Evolutionary conservation across 1,140 invertebrate genomes (phyloP), one percentile per base, ranked within the genome.

Genomic region (Drosophila obscura): DNA sequence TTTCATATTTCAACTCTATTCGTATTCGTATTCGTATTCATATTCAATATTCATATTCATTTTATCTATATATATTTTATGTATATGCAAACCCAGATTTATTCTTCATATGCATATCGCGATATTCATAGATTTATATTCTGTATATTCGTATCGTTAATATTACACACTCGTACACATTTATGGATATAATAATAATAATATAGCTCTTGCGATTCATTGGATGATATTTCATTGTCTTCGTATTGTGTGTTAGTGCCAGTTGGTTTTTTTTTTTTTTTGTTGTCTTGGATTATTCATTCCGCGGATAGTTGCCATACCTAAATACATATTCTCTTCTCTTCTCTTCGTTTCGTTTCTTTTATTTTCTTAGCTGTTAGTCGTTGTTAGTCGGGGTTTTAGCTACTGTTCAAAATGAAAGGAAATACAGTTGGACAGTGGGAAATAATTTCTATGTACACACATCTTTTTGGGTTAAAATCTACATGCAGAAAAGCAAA

Each of bases 141-240:
- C 35, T 39, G 35, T 13, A 13, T 39, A 69, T 68, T 56, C 24
- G 9, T 67, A 16, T 49, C 28, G 55, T 78, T 53, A 52, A 62
- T 53, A 22, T 31, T n/a, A n/a, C n/a, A n/a, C 52, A 45, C 2
- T 22, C 39, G 44, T 11, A 39, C 35, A 39, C 39, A 59, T 58
- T 9, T 66, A 35, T 31, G 45, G 11, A 31, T 53, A 28, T 7
- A 7, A 44, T 46, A 64, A 45, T 22, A 51, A 41, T 58, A 60
- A 68, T 41, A 73, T 87, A 82, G 79, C 82, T 85, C 66, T 77
- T 85, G 77, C 68, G 67, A 69, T 81, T 85, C 82, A 85, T 85
- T 85, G 59, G 64, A 85, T 85, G 81, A 85, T 85, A 87, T 81
- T 84, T 85, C 82, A 85, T 85, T 85, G 81, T 85, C 81, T 85